These are phyloP conservation scores for Hippoglossus hippoglossus DNA, from an alignment of 2,797 vertebrate species.

Conservation along the genomic window DNA sequence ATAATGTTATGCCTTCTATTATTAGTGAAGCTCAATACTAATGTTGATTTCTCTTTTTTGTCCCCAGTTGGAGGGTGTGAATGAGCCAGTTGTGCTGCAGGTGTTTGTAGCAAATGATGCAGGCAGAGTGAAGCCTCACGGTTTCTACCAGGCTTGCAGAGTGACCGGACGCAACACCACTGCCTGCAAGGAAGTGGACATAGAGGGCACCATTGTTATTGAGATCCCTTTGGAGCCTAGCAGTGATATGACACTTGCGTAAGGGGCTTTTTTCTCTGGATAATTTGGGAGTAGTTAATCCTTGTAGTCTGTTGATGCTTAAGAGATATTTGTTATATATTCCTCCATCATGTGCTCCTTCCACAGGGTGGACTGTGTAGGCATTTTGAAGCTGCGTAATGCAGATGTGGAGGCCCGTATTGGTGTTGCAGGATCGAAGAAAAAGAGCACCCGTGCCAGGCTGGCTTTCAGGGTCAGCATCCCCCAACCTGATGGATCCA, in stretches of 20 bases:
- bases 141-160: slow-evolving; percentile 98
- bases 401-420: slow-evolving; percentile 99
- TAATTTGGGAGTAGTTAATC: background rate
- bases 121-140: slow-evolving; percentile 96
- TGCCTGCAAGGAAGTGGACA: slow-evolving; percentile 97
- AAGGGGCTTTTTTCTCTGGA: slow-evolving; percentile 72
- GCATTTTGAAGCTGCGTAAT: slow-evolving; percentile 97
- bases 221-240: slow-evolving; percentile 95
- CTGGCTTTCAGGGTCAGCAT: slow-evolving; percentile 96
- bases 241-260: slow-evolving; percentile 97
- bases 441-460: slow-evolving; percentile 97
- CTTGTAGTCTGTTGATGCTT: background rate
- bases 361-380: slow-evolving; percentile 96
- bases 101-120: slow-evolving; percentile 98
- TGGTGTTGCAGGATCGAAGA: slow-evolving; percentile 97
- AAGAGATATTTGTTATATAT: slow-evolving; percentile 3
- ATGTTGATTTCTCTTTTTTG: slow-evolving; percentile 9
- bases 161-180: slow-evolving; percentile 98
- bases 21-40: background rate
- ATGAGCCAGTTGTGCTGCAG: slow-evolving; percentile 93
- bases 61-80: slow-evolving; percentile 94
- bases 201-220: slow-evolving; percentile 97
- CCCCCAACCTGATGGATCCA: slow-evolving; percentile 91
- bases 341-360: slow-evolving; percentile 17
- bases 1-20: background rate